Evolutionary conservation across 2,113 vertebrate genomes (phyloP).

Genomic region (Panthera uncia): DNA sequence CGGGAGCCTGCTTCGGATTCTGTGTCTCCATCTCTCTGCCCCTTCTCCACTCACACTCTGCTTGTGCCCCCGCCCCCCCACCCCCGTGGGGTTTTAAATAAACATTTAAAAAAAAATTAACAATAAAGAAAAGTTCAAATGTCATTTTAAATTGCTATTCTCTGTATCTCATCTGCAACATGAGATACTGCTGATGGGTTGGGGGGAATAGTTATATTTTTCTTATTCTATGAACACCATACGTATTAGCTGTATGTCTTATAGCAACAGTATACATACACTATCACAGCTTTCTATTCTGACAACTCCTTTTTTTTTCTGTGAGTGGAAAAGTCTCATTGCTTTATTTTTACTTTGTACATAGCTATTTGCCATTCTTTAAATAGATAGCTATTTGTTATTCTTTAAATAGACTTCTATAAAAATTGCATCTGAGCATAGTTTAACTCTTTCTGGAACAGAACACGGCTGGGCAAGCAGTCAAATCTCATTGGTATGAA

Average conservation of each 20-base stretch:
- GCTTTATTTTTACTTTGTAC: neutral
- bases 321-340: slow-evolving; percentile 38
- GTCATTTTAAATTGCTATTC: slow-evolving; percentile 51
- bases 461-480: slow-evolving; percentile 74
- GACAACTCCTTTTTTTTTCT: slow-evolving; percentile 57
- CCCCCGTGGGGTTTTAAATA: too few relatives aligned
- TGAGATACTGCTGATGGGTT: slow-evolving; percentile 54
- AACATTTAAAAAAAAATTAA: too few relatives aligned
- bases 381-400: neutral
- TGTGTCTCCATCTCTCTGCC: too few relatives aligned
- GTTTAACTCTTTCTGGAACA: slow-evolving; percentile 73
- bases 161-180: slow-evolving; percentile 68
- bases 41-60: too few relatives aligned
- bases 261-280: slow-evolving; percentile 68
- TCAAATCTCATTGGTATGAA: neutral
- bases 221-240: slow-evolving; percentile 56
- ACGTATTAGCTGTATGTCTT: slow-evolving; percentile 60
- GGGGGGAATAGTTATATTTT: neutral
- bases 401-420: slow-evolving; percentile 65
- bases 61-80: too few relatives aligned
- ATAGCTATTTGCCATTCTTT: slow-evolving; percentile 71
- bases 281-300: slow-evolving; percentile 67
- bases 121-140: neutral
- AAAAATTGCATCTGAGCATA: slow-evolving; percentile 74
- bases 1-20: too few relatives aligned